Evolutionary conservation across 2,888 invertebrate genomes (phyloP).

Genomic region (Dicranocentrus wangi): DNA sequence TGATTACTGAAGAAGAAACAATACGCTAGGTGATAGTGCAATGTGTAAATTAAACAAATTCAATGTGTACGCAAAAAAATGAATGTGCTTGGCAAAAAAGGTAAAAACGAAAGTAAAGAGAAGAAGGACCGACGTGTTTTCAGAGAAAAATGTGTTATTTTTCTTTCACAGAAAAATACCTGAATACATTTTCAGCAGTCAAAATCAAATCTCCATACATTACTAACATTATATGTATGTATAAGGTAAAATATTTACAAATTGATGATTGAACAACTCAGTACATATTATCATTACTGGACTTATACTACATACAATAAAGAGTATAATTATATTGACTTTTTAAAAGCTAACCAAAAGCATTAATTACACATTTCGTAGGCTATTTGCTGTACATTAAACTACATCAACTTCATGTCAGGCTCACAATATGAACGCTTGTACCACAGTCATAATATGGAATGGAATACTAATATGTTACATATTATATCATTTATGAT

Average conservation of each 20-base stretch:
- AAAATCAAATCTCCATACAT: conserved; percentile 12
- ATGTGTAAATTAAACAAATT: too few relatives aligned
- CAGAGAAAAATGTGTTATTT: conserved; percentile 28
- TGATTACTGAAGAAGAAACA: background rate
- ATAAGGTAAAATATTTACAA: conserved; percentile 24
- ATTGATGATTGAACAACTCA: conserved; percentile 8
- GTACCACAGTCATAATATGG: conserved; percentile 9
- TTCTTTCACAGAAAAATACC: conserved; percentile 51
- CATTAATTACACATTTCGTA: conserved; percentile 20
- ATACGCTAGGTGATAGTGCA: background rate
- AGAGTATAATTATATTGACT: background rate
- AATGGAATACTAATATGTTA: background rate
- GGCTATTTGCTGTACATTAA: background rate
- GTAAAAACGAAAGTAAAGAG: background rate
- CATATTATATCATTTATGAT: too few relatives aligned
- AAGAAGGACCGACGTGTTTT: background rate
- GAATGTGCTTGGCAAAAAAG: too few relatives aligned
- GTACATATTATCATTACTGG: background rate
- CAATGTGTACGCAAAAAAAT: too few relatives aligned
- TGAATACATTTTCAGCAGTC: conserved; percentile 49
- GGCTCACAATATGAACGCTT: conserved; percentile 11
- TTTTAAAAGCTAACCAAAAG: conserved; percentile 4
- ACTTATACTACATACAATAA: background rate
- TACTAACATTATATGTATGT: background rate
- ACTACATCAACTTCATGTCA: background rate